Conservation (phyloP, 2,797 vertebrate species). For the Poeciliopsis presidionis region DNA sequence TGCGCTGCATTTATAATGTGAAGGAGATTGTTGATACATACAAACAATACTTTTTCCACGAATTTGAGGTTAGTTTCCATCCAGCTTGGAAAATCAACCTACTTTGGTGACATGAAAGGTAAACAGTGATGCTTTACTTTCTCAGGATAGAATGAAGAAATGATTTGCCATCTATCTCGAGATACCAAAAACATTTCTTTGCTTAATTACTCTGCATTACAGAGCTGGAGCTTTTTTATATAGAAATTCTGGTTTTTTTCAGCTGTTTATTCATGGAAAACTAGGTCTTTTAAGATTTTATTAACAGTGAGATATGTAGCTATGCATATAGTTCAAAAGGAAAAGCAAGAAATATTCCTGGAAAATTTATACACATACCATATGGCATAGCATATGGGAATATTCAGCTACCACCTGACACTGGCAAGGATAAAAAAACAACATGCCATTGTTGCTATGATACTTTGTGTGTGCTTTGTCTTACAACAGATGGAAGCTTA, state of each 20-base stretch:
- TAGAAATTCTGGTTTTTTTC: neutral
- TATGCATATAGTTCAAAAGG: slow-evolving; percentile 2
- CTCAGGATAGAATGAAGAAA: neutral
- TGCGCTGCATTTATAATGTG: slow-evolving; percentile 6
- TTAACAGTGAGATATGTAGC: neutral
- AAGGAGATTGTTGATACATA: slow-evolving; percentile 11
- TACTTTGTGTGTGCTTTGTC: slow-evolving; percentile 42
- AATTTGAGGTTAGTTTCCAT: slow-evolving; percentile 18
- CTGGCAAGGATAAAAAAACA: slow-evolving; percentile 43
- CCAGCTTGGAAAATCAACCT: slow-evolving; percentile 18
- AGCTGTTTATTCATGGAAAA: neutral
- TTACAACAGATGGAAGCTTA: slow-evolving; percentile 66
- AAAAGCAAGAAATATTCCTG: slow-evolving; percentile 9
- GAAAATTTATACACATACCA: slow-evolving; percentile 59
- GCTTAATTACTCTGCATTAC: slow-evolving; percentile 7
- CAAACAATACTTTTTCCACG: slow-evolving; percentile 17
- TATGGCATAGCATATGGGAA: slow-evolving; percentile 67
- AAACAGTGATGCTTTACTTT: slow-evolving; percentile 7
- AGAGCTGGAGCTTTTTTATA: neutral
- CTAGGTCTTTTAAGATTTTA: neutral
- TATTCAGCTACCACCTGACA: slow-evolving; percentile 60
- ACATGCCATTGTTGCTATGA: slow-evolving; percentile 33
- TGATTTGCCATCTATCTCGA: neutral
- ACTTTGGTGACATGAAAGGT: slow-evolving; percentile 1
- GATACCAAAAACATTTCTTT: slow-evolving; percentile 1